A percentile compares a stretch with the other conserved stretches of the same genome.
phyloP scores from a whole-genome alignment of 2,797 vertebrate species.

The Thunnus albacares region DNA sequence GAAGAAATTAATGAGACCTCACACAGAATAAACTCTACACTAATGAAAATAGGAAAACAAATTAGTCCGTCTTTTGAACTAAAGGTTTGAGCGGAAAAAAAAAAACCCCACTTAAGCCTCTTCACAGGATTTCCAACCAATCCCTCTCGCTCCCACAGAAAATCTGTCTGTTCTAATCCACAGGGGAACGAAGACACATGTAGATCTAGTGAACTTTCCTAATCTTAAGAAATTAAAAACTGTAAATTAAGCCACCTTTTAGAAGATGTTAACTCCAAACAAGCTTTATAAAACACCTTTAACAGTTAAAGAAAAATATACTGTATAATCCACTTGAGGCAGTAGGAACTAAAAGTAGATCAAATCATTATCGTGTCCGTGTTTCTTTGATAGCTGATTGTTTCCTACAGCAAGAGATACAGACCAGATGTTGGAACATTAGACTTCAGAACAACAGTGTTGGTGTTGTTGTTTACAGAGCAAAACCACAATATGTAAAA shows the following conservation, averaged over 20 bases:
- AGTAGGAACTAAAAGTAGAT: neutral
- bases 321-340: too few relatives aligned
- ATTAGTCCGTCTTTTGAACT: slow-evolving; percentile 29
- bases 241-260: too few relatives aligned
- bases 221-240: neutral
- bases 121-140: slow-evolving; percentile 11
- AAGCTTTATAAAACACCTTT: too few relatives aligned
- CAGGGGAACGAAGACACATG: neutral
- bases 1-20: slow-evolving; percentile 68
- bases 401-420: slow-evolving; percentile 20
- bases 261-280: too few relatives aligned
- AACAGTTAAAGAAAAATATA: too few relatives aligned
- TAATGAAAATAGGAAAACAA: slow-evolving; percentile 47
- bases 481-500: slow-evolving; percentile 2
- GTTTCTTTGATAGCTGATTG: slow-evolving; percentile 22
- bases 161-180: neutral
- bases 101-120: neutral
- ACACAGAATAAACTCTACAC: slow-evolving; percentile 59
- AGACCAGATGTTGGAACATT: slow-evolving; percentile 20
- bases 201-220: neutral
- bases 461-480: slow-evolving; percentile 23
- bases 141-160: slow-evolving; percentile 5
- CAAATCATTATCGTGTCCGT: slow-evolving; percentile 21
- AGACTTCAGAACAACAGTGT: neutral
- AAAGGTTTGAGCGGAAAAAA: slow-evolving; percentile 19